Evolutionary conservation across 2,113 vertebrate species (phyloP), one percentile per base, ranked within the genome.

Genomic region (Esox niger): DNA sequence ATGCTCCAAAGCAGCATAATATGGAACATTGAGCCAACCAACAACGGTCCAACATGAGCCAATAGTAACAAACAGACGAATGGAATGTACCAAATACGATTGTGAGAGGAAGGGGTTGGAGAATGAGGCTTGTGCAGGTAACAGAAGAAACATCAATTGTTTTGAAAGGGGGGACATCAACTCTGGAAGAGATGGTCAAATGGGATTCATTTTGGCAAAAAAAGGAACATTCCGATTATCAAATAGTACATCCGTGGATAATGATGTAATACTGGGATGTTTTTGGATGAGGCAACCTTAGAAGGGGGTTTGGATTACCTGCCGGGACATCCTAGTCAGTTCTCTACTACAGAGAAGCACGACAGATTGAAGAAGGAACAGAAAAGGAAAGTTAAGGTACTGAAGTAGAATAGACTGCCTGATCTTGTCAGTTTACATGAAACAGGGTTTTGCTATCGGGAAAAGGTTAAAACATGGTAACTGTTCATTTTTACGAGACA

Each of bases 281-380:
- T 83, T 91, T 92, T 89, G 88, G 88, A 94, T 94, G 91, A 95
- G 90, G 92, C 90, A 90, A 91, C 92, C 88, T 89, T 74, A 90
- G 84, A 80, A 92, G 85, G 84, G 84, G 65, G 91, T 74, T 90
- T 89, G 75, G 69, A 94, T 99, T 98, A 98, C 96, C 96, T 99
- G 95, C 77, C 70, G 91, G 87, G 90, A 93, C 84, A 92, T 99
- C 96, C 95, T 98, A 98, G 88, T 98, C 96, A 99, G 93, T 96
- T 94, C 93, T 98, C 94, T 93, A 98, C 94, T 98, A 96, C 82
- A 95, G 90, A 96, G 92, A 95, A 93, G 93, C 92, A 91, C 91
- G 94, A 88, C 87, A 95, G 73, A 61, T 94, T 91, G 94, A 93
- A 96, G 93, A 91, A 78, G 95, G 92, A 95, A 96, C 94, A 98